A percentile compares a stretch with the other conserved stretches of the same genome.
These are phyloP conservation scores for Parnassius apollo DNA, from an alignment of 2,888 invertebrate species.

Conservation along the genomic window DNA sequence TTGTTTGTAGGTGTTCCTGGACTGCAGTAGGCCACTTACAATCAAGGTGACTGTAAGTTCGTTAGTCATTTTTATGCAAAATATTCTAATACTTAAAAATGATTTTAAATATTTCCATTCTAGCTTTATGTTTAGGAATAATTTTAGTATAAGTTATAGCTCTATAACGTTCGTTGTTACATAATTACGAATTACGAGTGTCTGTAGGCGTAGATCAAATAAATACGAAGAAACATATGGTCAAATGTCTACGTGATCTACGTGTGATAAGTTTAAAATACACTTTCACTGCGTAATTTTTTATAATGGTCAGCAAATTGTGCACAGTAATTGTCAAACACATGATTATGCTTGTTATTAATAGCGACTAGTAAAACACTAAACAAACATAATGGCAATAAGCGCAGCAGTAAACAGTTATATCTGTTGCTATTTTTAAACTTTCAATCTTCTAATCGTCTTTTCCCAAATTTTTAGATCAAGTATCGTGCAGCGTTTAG, in stretches of 20 bases:
- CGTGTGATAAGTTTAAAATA: constrained; percentile 55
- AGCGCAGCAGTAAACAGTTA: no score
- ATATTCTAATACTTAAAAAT: neutral
- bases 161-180: neutral
- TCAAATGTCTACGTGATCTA: constrained; percentile 45
- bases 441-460: no score
- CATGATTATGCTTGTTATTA: neutral
- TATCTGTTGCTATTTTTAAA: no score
- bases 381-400: no score
- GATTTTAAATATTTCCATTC: neutral
- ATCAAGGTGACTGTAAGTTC: no score
- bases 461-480: no score
- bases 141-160: neutral
- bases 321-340: neutral
- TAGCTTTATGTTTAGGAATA: neutral
- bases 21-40: no score
- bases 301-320: constrained; percentile 24
- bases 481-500: no score
- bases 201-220: constrained; percentile 1
- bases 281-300: constrained; percentile 70
- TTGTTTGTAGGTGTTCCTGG: no score
- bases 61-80: no score
- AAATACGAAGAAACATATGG: constrained; percentile 1
- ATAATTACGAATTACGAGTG: constrained; percentile 2
- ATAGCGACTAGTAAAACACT: neutral